Evolutionary conservation across 2,113 vertebrate species (phyloP).

Genomic region (Phalacrocorax aristotelis): DNA sequence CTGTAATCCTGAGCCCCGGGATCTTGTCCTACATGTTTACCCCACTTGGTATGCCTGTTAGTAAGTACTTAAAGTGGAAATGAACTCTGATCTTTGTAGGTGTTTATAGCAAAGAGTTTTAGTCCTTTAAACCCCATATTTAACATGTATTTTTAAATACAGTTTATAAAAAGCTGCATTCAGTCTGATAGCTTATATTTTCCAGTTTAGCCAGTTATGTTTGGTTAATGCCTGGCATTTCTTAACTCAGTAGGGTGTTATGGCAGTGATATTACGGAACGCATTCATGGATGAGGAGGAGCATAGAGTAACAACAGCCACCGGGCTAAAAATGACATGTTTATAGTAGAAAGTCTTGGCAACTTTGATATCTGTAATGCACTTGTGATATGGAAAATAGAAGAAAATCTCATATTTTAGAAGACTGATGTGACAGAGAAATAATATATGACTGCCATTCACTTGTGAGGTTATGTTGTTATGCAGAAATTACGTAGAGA

Average conservation of each 20-base stretch:
- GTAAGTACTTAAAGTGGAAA: conserved; percentile 61
- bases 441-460: not conserved
- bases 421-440: not conserved
- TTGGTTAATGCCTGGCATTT: not conserved
- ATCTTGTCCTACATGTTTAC: conserved; percentile 65
- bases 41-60: conserved; percentile 46
- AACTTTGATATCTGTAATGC: not conserved
- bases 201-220: not conserved
- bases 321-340: not conserved
- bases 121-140: conserved; percentile 35
- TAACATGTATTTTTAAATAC: not conserved
- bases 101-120: conserved; percentile 38
- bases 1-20: conserved; percentile 56
- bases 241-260: not conserved
- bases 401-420: not conserved
- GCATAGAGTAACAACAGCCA: not conserved
- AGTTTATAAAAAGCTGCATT: not conserved
- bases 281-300: not conserved
- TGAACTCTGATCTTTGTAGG: conserved; percentile 44
- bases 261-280: not conserved
- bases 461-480: not conserved
- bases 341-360: not conserved
- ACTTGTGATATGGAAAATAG: not conserved
- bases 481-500: not conserved
- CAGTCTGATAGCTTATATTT: not conserved